These are phyloP conservation scores for Temnothorax longispinosus DNA, from an alignment of 1,140 invertebrate genomes.

Conservation along the genomic window DNA sequence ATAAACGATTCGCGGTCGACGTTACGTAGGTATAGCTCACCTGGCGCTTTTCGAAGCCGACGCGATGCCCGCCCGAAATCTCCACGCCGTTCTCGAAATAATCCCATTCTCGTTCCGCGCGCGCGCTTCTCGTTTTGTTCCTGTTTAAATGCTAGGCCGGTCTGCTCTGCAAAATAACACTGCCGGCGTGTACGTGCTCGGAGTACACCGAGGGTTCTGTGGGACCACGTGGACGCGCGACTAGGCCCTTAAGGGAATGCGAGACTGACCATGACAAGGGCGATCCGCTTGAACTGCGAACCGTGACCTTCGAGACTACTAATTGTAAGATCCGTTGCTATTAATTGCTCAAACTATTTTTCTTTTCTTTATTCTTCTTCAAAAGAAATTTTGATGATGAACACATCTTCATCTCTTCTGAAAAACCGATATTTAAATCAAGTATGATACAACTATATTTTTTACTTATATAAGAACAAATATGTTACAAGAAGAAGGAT, in stretches of 20 bases:
- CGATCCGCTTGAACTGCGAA: conserved; percentile 66
- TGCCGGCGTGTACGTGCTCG: conserved; percentile 52
- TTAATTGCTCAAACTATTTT: neutral
- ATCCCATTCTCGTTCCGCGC: conserved; percentile 76
- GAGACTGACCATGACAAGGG: conserved; percentile 60
- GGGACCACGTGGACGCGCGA: conserved; percentile 5
- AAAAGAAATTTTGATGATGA: neutral
- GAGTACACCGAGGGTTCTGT: conserved; percentile 58
- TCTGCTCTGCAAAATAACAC: conserved; percentile 74
- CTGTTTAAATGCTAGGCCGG: conserved; percentile 75
- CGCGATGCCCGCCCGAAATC: conserved; percentile 49
- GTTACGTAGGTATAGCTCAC: conserved; percentile 27
- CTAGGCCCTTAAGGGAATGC: conserved; percentile 60
- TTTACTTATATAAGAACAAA: neutral
- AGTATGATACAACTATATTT: neutral
- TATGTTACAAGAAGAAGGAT: neutral
- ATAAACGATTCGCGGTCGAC: conserved; percentile 30
- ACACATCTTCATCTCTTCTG: neutral
- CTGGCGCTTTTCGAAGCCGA: conserved; percentile 41
- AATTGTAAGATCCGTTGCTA: neutral
- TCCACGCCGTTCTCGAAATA: conserved; percentile 71
- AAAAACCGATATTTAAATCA: neutral
- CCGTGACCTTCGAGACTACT: conserved; percentile 36
- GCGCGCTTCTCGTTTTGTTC: conserved; percentile 71
- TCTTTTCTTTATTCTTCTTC: neutral